These are phyloP conservation scores for Tinamus major DNA, from an alignment of 2,797 vertebrate species.

Conservation along the genomic window DNA sequence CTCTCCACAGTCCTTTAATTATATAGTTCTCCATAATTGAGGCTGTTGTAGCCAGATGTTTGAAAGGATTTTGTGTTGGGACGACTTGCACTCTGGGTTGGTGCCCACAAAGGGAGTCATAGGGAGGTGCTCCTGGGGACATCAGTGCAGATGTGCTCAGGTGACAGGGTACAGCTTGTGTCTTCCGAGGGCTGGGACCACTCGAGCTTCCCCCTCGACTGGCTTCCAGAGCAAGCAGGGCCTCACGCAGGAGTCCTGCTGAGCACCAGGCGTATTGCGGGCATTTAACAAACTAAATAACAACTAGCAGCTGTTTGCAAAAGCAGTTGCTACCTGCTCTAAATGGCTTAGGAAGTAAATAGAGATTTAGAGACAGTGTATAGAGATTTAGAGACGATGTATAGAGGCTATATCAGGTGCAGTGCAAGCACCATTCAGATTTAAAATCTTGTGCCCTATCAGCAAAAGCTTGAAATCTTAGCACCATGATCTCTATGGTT, in stretches of 20 bases:
- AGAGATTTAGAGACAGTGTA: background rate
- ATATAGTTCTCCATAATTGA: background rate
- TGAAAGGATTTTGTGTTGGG: background rate
- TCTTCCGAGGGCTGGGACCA: background rate
- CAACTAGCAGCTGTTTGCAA: background rate
- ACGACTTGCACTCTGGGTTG: background rate
- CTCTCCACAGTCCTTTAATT: background rate
- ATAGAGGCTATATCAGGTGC: fast-evolving
- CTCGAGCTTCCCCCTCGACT: background rate
- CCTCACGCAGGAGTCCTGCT: background rate
- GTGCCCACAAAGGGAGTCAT: fast-evolving
- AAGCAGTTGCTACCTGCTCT: background rate
- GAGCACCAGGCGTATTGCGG: background rate
- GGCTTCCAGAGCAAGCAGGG: background rate
- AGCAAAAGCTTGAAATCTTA: background rate
- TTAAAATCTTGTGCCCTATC: background rate
- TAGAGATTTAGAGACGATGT: too few species aligned
- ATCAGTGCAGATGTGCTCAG: too few species aligned
- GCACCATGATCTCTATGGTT: background rate
- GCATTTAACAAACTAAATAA: background rate
- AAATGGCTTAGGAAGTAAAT: background rate
- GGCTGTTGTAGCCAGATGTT: background rate
- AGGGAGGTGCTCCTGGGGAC: fast-evolving
- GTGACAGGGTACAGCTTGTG: too few species aligned
- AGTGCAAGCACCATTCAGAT: background rate